Base-by-base conservation (phyloP, 2,888 invertebrate species). In the Steromphala cineraria region DNA sequence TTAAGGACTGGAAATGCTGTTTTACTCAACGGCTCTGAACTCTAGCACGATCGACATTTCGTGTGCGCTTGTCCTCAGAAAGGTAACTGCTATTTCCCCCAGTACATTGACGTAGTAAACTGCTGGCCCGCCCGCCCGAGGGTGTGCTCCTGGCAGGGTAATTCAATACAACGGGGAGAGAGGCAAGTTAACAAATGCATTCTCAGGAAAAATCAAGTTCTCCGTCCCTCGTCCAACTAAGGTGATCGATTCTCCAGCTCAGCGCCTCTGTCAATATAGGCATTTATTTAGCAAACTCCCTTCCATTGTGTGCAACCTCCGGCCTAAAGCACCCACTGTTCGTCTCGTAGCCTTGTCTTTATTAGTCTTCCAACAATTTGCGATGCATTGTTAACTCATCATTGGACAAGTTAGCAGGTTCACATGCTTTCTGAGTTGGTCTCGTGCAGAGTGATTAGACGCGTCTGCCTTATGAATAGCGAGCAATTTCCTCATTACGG, bases 321-420 rank as follows among this genome's bases (percentile, higher is more conserved):
- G n/a, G 36, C 19, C 19, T 17, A 15, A 31, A 31, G n/a, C n/a
- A 71, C 21, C 28, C 7, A 71, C 17, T 71, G 71, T 71, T 71
- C 36, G 40, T 24, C 71, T 40, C 13, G 17, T 36, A 19, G 71
- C 28, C 71, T 31, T 36, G 17, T 71, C 36, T 17, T 7, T 31
- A 31, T 19, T 36, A 71, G 71, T 36, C 71, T 36, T 36, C 71
- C 5, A 36, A 28, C 13, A 71, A 71, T 71, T 71, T 40, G 31
- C 36, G 17, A 17, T 71, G 71, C 71, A n/a, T 71, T 71, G 71
- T 71, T 71, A 71, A 71, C 71, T 40, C 71, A 71, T 71, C 36
- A 71, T 71, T 71, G 31, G 71, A 36, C 71, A 71, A 71, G 36
- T 71, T 71, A 19, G 21, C 31, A 28, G 17, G 40, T 36, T 36